Percentiles rank a stretch among this genome's conserved stretches.
phyloP scores from a whole-genome alignment of 2,797 vertebrate genomes.

The Simalia tracyae region DNA sequence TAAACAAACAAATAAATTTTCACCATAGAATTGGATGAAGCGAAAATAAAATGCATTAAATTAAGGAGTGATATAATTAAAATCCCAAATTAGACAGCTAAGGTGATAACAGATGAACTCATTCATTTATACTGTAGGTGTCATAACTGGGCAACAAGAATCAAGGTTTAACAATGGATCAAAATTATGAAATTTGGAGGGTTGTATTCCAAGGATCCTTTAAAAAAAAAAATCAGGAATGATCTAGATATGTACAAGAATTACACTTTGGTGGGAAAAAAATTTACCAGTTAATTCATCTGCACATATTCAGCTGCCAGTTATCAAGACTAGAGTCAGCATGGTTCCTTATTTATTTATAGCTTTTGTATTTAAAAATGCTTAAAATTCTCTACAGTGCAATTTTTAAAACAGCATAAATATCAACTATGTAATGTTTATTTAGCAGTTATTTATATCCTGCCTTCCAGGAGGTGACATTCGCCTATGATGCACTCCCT shows the following conservation, averaged over 20 bases:
- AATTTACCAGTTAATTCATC: background rate
- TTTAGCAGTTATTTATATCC: background rate
- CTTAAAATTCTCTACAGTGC: background rate
- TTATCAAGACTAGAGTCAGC: background rate
- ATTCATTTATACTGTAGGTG: background rate
- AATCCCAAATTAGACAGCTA: background rate
- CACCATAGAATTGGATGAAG: background rate
- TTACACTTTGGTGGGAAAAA: background rate
- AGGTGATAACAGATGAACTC: background rate
- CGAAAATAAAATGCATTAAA: background rate
- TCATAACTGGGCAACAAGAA: background rate
- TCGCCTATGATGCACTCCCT: background rate
- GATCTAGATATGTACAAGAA: background rate
- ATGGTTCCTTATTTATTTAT: background rate
- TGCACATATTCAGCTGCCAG: background rate
- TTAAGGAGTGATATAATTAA: constrained; percentile 1
- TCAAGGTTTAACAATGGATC: background rate
- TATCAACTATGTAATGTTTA: background rate
- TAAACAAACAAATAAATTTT: background rate
- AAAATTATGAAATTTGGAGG: background rate
- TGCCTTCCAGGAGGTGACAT: background rate
- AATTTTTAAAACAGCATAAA: background rate
- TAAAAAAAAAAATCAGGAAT: background rate
- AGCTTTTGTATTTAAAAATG: background rate
- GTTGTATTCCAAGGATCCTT: background rate